Evolutionary conservation across 2,113 vertebrate species (phyloP).

Genomic region (Tachycineta bicolor): DNA sequence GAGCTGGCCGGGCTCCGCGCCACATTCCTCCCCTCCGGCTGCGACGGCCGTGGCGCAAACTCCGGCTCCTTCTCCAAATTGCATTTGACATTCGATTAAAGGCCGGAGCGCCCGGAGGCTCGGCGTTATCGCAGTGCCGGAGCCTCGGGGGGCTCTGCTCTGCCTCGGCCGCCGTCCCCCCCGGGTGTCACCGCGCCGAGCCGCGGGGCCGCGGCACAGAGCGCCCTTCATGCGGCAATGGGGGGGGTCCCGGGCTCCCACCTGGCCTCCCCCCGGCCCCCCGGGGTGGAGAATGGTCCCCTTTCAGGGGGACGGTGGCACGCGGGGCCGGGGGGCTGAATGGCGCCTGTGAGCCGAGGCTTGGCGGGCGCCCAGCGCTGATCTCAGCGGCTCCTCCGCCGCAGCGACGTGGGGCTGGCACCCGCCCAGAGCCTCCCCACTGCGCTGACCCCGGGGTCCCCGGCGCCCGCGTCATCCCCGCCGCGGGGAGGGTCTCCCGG

Average conservation of each 20-base stretch:
- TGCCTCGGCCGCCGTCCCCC: background rate
- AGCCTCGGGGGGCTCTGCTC: background rate
- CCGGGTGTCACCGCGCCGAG: fast-evolving
- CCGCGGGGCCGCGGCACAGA: conserved; percentile 17
- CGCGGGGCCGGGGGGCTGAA: conserved; percentile 33
- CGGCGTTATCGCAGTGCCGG: background rate
- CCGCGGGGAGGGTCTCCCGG: fast-evolving
- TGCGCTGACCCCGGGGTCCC: background rate
- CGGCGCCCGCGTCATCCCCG: background rate
- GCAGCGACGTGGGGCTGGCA: background rate
- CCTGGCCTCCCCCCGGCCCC: background rate
- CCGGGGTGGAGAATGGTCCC: conserved; percentile 14
- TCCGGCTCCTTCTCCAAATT: conserved; percentile 42
- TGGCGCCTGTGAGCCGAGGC: conserved; percentile 43
- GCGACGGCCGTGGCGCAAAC: background rate
- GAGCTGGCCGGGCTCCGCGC: conserved; percentile 57
- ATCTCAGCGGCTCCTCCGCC: conserved; percentile 24
- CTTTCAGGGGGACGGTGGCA: conserved; percentile 18
- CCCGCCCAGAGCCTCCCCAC: background rate
- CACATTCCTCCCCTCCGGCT: background rate
- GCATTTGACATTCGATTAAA: conserved; percentile 61
- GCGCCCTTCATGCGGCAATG: background rate
- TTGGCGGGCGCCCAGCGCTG: conserved; percentile 60
- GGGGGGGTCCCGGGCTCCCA: background rate
- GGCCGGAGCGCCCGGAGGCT: background rate